Percentiles rank a stretch among this genome's conserved stretches.
These are phyloP conservation scores for Xanthostigma xanthostigma DNA, from an alignment of 2,888 invertebrate species.

Conservation along the genomic window DNA sequence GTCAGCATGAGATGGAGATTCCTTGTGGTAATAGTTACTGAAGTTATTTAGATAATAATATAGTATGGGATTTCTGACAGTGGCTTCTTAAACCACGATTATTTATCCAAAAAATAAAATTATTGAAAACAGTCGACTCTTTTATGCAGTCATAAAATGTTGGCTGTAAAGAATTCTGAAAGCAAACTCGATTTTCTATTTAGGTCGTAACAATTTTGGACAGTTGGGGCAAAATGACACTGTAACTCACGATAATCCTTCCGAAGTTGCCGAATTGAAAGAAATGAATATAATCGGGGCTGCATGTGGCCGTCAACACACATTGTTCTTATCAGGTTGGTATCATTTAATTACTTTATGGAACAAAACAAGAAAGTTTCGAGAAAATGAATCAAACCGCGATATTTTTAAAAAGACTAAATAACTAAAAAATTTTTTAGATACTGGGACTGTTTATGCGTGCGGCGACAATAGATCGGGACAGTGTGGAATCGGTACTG, in stretches of 20 bases:
- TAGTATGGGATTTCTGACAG: too few species aligned
- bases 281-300: conserved; percentile 72
- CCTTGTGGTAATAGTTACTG: too few species aligned
- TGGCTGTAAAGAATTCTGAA: background rate
- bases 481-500: conserved; percentile 75
- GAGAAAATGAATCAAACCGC: background rate
- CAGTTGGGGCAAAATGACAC: conserved; percentile 76
- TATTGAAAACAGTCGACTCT: too few species aligned
- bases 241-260: conserved; percentile 56
- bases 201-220: conserved; percentile 64
- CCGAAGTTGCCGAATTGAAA: conserved; percentile 57
- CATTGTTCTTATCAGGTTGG: conserved; percentile 68
- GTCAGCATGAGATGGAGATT: too few species aligned
- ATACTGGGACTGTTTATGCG: conserved; percentile 73
- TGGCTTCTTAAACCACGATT: too few species aligned
- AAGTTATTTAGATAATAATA: too few species aligned
- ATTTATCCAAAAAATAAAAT: too few species aligned
- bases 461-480: conserved; percentile 88
- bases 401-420: background rate
- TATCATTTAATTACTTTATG: background rate
- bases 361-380: background rate
- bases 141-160: too few species aligned
- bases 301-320: conserved; percentile 76
- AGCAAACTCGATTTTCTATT: conserved; percentile 2
- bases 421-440: too few species aligned